Base-by-base conservation (phyloP, 2,888 invertebrate species). In the Zygogramma bicolorata region DNA sequence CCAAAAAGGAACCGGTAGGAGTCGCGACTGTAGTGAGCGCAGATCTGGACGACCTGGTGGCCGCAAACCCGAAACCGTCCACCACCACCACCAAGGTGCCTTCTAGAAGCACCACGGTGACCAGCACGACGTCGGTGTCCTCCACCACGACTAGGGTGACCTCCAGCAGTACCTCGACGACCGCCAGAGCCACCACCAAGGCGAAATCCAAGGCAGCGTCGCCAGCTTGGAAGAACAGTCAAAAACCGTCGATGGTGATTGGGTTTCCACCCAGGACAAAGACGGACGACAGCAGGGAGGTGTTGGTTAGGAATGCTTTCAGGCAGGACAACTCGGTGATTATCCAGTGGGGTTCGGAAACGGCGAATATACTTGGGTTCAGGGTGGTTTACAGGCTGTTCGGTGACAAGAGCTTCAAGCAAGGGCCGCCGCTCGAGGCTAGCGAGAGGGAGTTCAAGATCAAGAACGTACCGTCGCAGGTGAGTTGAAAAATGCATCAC, bases 401-500 rank as follows among this genome's bases (percentile, higher is more conserved):
- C 82, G 97, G 97, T 3, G 96, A 96, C 82, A 93, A 94, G 84
- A 93, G 91, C 79, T 97, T 97, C 87, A 96, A 96, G 82, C 95
- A 95, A 85, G 96, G 96, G 4, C 96, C 96, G 15, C 95, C 96
- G 1, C 87, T 97, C 70, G 96, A 96, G 87, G 93, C 95, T 20
- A 95, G 95, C 83, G 96, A 96, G 87, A 89, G 96, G 81, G 96
- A 97, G 87, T 97, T 97, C 84, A 96, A 95, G 88, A 96, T 97
- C 73, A 96, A 96, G 88, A 97, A 96, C 84, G 95, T 97, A 73
- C 97, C 97, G 57, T 92, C 94, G 8, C 95, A 94, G 91, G 94
- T 94, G 87, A 88, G 66, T 38, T 2, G 10, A 61, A 10, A 0
- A 13, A 13, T 7, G 3, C 7, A 1, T 46, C 6, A 7, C 7